Conservation (phyloP, 2,888 invertebrate genomes). For the Tanytarsus gracilentus region DNA sequence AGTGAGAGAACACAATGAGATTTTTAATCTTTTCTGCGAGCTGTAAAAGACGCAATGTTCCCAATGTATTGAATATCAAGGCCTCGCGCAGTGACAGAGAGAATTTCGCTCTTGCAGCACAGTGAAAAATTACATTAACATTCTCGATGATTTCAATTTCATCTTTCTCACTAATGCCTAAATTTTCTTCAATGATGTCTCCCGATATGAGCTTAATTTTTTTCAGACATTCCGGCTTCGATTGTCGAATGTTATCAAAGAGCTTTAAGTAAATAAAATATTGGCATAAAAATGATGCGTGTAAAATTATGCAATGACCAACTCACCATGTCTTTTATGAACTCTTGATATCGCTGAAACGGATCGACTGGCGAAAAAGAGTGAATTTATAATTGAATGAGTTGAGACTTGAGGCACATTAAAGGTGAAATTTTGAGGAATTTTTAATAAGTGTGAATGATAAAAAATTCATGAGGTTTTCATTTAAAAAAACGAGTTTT, state of each 20-base stretch:
- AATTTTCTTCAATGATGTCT: slow-evolving; percentile 51
- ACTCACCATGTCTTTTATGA: slow-evolving; percentile 18
- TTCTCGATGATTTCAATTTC: slow-evolving; percentile 50
- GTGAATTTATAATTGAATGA: not conserved
- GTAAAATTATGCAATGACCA: not conserved
- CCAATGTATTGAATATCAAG: slow-evolving; percentile 77
- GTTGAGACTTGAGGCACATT: too few relatives aligned
- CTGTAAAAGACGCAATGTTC: slow-evolving; percentile 65
- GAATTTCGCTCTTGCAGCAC: slow-evolving; percentile 80
- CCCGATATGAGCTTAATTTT: slow-evolving; percentile 59
- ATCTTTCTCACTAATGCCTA: slow-evolving; percentile 53
- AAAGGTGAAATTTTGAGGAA: too few relatives aligned
- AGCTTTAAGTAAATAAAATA: slow-evolving; percentile 43
- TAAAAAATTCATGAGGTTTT: not conserved
- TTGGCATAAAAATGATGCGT: not conserved
- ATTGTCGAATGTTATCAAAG: slow-evolving; percentile 48
- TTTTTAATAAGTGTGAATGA: too few relatives aligned
- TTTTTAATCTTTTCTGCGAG: slow-evolving; percentile 64
- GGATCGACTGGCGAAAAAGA: slow-evolving; percentile 6
- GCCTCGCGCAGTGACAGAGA: slow-evolving; percentile 77
- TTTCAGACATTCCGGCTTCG: slow-evolving; percentile 50
- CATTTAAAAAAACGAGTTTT: too few relatives aligned
- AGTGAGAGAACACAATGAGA: slow-evolving; percentile 67
- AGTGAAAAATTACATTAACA: slow-evolving; percentile 69
- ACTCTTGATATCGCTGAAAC: slow-evolving; percentile 12